A percentile compares a stretch with the other conserved stretches of the same genome.
Evolutionary conservation across 2,113 vertebrate genomes (phyloP).

Genomic region (human): DNA sequence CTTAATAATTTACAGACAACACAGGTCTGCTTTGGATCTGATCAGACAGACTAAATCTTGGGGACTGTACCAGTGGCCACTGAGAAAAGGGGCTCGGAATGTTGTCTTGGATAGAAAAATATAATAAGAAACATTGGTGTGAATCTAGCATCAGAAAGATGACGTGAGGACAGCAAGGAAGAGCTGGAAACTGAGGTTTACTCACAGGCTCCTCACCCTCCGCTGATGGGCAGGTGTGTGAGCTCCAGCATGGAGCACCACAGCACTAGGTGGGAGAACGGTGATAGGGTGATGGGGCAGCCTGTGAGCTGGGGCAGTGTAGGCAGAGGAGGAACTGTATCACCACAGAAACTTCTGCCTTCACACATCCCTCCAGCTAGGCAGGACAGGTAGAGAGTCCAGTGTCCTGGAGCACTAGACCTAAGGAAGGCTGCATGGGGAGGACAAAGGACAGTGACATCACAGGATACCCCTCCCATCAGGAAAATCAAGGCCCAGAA

Average conservation of each 20-base stretch:
- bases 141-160: not conserved
- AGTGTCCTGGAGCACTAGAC: accelerated
- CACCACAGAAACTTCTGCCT: too few relatives aligned
- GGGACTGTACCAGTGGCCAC: not conserved
- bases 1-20: not conserved
- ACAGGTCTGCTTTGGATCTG: not conserved
- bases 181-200: not conserved
- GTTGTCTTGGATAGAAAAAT: not conserved
- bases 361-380: not conserved
- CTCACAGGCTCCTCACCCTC: too few relatives aligned
- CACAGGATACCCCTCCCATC: too few relatives aligned
- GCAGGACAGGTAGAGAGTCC: too few relatives aligned
- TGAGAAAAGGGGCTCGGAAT: too few relatives aligned
- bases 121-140: not conserved
- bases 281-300: accelerated
- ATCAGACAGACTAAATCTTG: too few relatives aligned
- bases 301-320: not conserved
- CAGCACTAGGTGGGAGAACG: not conserved
- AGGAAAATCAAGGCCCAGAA: too few relatives aligned
- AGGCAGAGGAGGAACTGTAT: not conserved
- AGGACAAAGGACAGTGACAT: not conserved
- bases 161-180: accelerated
- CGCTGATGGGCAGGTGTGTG: too few relatives aligned
- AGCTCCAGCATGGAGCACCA: accelerated
- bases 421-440: not conserved